Base-by-base conservation (phyloP, 35 echinoderm and acorn worm genomes). In the Holothuria glaberrima region DNA sequence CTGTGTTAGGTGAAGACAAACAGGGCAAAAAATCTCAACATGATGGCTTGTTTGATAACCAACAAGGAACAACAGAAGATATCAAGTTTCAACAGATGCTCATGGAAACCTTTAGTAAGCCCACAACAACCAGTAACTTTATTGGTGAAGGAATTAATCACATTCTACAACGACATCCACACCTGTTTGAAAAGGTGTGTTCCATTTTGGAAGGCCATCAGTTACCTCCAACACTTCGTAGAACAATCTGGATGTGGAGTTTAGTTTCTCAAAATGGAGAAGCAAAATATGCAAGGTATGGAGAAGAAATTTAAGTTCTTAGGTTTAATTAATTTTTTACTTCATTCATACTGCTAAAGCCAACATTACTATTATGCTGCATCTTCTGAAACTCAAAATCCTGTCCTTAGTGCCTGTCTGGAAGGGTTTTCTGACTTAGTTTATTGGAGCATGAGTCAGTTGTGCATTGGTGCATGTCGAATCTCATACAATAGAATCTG, bases 61-160 rank as follows among this genome's bases (percentile, higher is more conserved):
- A 78, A 9, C 38, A 48, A 48, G 38, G 38, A 78, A 27, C 4
- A 10, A 7, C 27, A 36, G 29, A 18, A 12, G 69, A 73, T 17
- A 17, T 29, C 27, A 31, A 38, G 69, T 22, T 48, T 21, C 6
- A 25, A 48, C 9, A 4, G 19, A 25, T 78, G 44, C 3, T 48
- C 5, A 52, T n/a, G 41, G 74, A 78, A 48, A 78, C 74, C 21
- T 78, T 78, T 28, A 78, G n/a, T 21, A 14, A 25, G 13, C 9
- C 20, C 20, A 48, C 44, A 0, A 78, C 41, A 41, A 78, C 21
- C 21, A 78, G 74, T 78, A 48, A 78, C 20, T 4, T 48, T 1
- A 48, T 78, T 13, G 74, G 74, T 48, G 74, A 78, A 48, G 74
- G 38, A 26, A 21, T 78, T 48, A 48, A 21, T 52, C 74, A 78